phyloP scores from a whole-genome alignment of 2,797 vertebrate genomes.

The Miichthys miiuy region DNA sequence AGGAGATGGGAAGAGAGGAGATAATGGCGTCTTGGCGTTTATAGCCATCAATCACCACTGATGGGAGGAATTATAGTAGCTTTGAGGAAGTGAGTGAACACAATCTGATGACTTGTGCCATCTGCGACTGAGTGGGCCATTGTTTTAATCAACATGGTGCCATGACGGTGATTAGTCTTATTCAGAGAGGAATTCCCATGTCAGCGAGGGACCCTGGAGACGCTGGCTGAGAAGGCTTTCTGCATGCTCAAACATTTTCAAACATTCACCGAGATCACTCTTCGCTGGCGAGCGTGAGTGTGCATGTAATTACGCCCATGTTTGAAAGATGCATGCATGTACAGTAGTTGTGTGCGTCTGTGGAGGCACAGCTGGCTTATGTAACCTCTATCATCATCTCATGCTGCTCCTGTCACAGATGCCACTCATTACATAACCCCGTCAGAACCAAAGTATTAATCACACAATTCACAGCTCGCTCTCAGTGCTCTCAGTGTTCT shows the following conservation, averaged over 20 bases:
- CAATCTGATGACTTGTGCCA: slow-evolving; percentile 77
- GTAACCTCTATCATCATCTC: slow-evolving; percentile 63
- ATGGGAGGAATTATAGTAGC: slow-evolving; percentile 67
- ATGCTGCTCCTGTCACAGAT: slow-evolving; percentile 60
- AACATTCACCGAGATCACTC: slow-evolving; percentile 39
- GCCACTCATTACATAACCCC: slow-evolving; percentile 68
- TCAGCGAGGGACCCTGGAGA: slow-evolving; percentile 55
- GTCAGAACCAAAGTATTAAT: slow-evolving; percentile 64
- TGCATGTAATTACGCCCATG: slow-evolving; percentile 14
- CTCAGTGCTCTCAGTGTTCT: slow-evolving; percentile 54
- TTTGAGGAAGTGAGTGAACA: slow-evolving; percentile 70
- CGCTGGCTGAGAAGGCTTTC: slow-evolving; percentile 36
- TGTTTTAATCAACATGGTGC: slow-evolving; percentile 77
- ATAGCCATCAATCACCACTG: slow-evolving; percentile 73
- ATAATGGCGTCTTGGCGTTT: slow-evolving; percentile 63
- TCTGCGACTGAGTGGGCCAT: slow-evolving; percentile 68
- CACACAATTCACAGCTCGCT: slow-evolving; percentile 56
- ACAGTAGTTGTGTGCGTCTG: slow-evolving; percentile 18
- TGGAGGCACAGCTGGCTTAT: slow-evolving; percentile 60
- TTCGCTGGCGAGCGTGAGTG: slow-evolving; percentile 18
- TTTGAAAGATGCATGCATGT: slow-evolving; percentile 29
- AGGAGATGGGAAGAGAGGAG: slow-evolving; percentile 56
- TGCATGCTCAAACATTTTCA: slow-evolving; percentile 36
- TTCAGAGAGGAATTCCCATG: slow-evolving; percentile 75
- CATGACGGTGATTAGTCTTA: slow-evolving; percentile 71